Conservation (phyloP, 2,113 vertebrate genomes). For the Sminthopsis crassicaudata region DNA sequence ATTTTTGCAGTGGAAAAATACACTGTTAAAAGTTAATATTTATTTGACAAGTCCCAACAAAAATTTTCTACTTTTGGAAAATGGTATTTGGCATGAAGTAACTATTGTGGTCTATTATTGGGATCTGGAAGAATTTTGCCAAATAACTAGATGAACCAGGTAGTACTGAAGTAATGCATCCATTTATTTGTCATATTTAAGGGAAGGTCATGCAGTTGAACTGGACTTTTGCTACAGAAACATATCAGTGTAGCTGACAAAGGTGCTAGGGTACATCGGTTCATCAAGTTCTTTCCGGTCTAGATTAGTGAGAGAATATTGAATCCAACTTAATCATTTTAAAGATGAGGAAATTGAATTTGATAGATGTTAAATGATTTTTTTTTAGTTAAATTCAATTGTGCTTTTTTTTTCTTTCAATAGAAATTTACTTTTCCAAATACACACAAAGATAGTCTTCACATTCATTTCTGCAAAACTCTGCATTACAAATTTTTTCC, state of each 20-base stretch:
- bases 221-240: neutral
- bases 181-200: neutral
- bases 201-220: neutral
- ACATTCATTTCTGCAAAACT: too few relatives aligned
- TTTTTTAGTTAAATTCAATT: too few relatives aligned
- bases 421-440: too few relatives aligned
- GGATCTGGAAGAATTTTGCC: neutral
- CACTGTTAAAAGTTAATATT: too few relatives aligned
- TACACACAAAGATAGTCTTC: too few relatives aligned
- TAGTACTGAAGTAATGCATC: neutral
- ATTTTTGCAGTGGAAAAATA: neutral
- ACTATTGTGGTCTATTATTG: neutral
- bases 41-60: neutral
- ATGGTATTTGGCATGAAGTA: neutral
- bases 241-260: neutral
- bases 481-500: too few relatives aligned
- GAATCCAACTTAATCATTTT: neutral
- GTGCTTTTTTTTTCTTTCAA: too few relatives aligned
- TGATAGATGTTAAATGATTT: neutral
- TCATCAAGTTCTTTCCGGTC: too few relatives aligned
- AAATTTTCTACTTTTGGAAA: neutral
- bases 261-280: neutral
- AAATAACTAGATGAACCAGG: neutral
- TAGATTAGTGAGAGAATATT: too few relatives aligned
- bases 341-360: neutral